Conservation (phyloP, 1,140 invertebrate species). For the Oryctes rhinoceros region DNA sequence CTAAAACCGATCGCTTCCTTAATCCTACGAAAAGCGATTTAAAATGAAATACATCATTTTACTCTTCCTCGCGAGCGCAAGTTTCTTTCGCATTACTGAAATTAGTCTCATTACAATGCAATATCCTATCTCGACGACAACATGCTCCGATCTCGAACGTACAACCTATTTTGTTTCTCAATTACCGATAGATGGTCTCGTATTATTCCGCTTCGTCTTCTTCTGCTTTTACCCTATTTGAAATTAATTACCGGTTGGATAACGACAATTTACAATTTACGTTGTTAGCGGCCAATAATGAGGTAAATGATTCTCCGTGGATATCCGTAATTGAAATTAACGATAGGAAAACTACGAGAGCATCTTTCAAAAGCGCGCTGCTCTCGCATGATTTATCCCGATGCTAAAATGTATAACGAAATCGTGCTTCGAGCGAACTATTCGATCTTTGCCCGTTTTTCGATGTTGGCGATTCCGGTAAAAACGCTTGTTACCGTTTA, state of each 20-base stretch:
- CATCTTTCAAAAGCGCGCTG: constrained; percentile 2
- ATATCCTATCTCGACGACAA: no score
- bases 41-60: no score
- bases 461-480: not conserved
- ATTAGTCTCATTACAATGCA: not conserved
- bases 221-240: no score
- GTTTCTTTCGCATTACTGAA: not conserved
- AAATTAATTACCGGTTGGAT: constrained; percentile 1
- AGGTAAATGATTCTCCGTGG: not conserved
- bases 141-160: no score
- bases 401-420: not conserved
- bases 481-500: no score
- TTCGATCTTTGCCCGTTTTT: not conserved
- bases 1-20: no score
- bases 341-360: not conserved
- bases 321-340: constrained; percentile 19
- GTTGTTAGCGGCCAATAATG: not conserved
- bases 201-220: no score
- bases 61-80: no score
- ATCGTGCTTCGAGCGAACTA: not conserved
- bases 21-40: no score
- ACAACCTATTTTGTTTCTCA: no score
- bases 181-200: no score
- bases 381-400: not conserved
- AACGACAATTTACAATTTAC: constrained; percentile 19